phyloP scores from a whole-genome alignment of 2,888 invertebrate species.

The Ecliptopera silaceata region DNA sequence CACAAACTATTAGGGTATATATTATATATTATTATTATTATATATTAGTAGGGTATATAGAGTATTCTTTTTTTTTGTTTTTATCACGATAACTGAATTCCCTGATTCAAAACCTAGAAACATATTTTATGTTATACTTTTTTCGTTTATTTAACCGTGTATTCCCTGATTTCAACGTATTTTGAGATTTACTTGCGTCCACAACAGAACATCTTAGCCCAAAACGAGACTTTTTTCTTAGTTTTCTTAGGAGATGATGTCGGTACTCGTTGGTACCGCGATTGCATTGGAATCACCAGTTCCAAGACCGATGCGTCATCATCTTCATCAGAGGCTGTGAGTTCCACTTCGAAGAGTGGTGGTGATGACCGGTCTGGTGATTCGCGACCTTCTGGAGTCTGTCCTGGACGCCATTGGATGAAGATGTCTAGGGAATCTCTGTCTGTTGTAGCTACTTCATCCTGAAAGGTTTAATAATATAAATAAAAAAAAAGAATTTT shows the following conservation, averaged over 20 bases:
- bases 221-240: slow-evolving; percentile 41
- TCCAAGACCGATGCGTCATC: slow-evolving; percentile 71
- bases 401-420: slow-evolving; percentile 32
- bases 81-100: no score
- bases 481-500: no score
- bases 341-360: slow-evolving; percentile 68
- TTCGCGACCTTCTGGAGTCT: neutral
- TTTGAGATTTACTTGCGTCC: slow-evolving; percentile 46
- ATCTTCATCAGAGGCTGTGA: slow-evolving; percentile 75
- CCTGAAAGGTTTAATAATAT: slow-evolving; percentile 14
- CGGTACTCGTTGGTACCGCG: slow-evolving; percentile 58
- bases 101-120: no score
- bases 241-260: slow-evolving; percentile 57
- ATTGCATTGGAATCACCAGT: slow-evolving; percentile 69
- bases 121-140: no score
- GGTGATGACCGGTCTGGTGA: slow-evolving; percentile 57
- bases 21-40: no score
- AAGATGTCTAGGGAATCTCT: slow-evolving; percentile 30
- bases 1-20: no score
- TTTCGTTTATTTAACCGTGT: no score
- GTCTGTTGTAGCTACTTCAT: slow-evolving; percentile 10
- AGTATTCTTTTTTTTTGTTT: no score
- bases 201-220: slow-evolving; percentile 35
- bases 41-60: no score
- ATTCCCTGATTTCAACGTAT: no score